Conservation (phyloP, 2,797 vertebrate genomes). For the Anolis apletophallus region DNA sequence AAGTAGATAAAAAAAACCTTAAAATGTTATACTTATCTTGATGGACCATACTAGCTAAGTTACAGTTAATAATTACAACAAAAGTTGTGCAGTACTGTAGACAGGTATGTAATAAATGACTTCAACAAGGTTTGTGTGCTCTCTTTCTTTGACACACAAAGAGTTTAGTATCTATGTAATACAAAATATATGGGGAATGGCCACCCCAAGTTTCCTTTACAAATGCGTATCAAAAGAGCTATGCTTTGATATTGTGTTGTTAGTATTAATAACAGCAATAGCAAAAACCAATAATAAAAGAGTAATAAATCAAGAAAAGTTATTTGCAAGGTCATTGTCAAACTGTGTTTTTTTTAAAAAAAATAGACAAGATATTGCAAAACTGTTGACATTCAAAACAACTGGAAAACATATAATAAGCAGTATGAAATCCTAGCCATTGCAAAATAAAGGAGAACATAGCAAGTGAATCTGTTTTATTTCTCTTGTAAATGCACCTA, state of each 20-base stretch:
- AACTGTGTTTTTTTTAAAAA: slow-evolving; percentile 12
- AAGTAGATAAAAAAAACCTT: not conserved
- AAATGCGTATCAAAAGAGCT: slow-evolving; percentile 72
- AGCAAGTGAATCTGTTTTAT: slow-evolving; percentile 41
- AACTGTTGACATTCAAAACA: not conserved
- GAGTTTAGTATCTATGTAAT: slow-evolving; percentile 74
- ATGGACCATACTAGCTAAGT: slow-evolving; percentile 79
- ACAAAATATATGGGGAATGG: slow-evolving; percentile 67
- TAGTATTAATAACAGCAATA: not conserved
- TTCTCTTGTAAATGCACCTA: slow-evolving; percentile 25
- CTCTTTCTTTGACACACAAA: slow-evolving; percentile 72
- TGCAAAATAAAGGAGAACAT: slow-evolving; percentile 30
- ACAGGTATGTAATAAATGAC: slow-evolving; percentile 64
- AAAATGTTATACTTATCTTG: not conserved
- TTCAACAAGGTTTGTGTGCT: slow-evolving; percentile 58
- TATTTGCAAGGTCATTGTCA: slow-evolving; percentile 73
- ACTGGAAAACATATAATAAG: not conserved
- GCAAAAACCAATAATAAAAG: slow-evolving; percentile 12
- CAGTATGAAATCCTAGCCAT: not conserved
- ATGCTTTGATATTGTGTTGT: slow-evolving; percentile 52
- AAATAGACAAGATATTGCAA: not conserved
- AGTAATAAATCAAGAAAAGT: slow-evolving; percentile 68
- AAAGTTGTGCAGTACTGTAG: slow-evolving; percentile 70
- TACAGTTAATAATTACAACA: slow-evolving; percentile 84
- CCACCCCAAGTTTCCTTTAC: slow-evolving; percentile 74